Evolutionary conservation across 2,113 vertebrate genomes (phyloP).

Genomic region (Cichladusa arquata): DNA sequence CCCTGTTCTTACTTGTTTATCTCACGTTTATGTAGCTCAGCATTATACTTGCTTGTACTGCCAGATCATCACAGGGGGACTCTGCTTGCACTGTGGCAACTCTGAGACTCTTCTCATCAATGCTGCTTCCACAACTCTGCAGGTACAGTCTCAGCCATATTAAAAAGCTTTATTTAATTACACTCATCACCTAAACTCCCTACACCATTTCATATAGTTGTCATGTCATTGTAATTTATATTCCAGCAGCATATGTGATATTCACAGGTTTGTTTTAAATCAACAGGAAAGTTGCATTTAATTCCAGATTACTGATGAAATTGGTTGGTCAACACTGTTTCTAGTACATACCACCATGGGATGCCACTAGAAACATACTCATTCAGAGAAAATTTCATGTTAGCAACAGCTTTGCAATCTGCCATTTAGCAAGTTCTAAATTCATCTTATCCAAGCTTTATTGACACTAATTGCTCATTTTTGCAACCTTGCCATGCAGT

Average conservation of each 20-base stretch:
- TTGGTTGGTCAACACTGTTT: neutral
- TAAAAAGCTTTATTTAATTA: neutral
- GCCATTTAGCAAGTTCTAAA: constrained; percentile 42
- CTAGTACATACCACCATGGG: neutral
- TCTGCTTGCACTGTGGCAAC: neutral
- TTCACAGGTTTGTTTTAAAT: neutral
- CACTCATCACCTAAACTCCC: neutral
- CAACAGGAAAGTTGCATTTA: neutral
- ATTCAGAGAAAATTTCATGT: neutral
- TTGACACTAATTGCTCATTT: constrained; percentile 54
- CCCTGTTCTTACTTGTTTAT: neutral
- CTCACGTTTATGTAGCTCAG: neutral
- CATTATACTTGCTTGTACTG: neutral
- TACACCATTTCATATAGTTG: neutral
- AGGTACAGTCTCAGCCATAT: neutral
- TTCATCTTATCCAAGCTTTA: constrained; percentile 36
- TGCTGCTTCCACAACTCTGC: neutral
- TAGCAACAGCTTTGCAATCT: constrained; percentile 49
- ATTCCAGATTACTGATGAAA: neutral
- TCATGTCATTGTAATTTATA: neutral
- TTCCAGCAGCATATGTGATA: neutral
- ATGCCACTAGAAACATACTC: neutral
- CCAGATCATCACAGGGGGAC: neutral
- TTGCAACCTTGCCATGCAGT: constrained; percentile 31
- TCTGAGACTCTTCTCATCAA: neutral